phyloP scores from a whole-genome alignment of 2,888 invertebrate genomes.

The Nasonovia ribisnigri region DNA sequence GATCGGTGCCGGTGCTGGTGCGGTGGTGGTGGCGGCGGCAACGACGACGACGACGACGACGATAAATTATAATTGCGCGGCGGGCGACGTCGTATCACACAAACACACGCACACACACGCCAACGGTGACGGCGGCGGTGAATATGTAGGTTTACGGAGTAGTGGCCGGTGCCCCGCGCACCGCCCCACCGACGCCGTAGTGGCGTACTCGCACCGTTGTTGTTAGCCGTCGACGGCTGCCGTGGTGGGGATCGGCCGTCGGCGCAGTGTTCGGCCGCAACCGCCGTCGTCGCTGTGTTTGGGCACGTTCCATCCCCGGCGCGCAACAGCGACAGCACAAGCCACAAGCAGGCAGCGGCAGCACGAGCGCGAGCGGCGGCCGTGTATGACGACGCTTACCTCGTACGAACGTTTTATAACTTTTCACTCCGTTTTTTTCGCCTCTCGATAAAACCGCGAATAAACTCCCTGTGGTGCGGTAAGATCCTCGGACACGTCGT shows the following conservation, averaged over 20 bases:
- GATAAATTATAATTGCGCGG: conserved; percentile 48
- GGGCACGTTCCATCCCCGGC: conserved; percentile 60
- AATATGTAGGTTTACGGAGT: conserved; percentile 50
- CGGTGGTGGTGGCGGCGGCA: neutral
- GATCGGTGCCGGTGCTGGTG: conserved; percentile 1
- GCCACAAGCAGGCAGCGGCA: conserved; percentile 34
- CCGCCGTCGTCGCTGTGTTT: conserved; percentile 50
- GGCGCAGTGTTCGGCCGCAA: conserved; percentile 19
- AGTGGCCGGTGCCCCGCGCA: conserved; percentile 11
- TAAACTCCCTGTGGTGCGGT: neutral
- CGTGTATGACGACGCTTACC: neutral
- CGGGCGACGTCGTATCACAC: conserved; percentile 38
- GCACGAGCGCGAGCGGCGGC: conserved; percentile 27
- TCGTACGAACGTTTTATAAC: neutral
- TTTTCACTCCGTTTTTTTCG: neutral
- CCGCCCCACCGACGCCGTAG: conserved; percentile 16
- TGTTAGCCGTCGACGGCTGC: conserved; percentile 19
- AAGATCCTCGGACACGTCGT: neutral
- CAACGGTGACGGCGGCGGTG: neutral
- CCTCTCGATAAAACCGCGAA: neutral
- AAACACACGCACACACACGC: neutral
- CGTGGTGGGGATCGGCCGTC: conserved; percentile 37
- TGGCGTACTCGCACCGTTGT: neutral
- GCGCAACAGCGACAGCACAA: conserved; percentile 10
- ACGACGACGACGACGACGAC: conserved; percentile 3